phyloP scores from a whole-genome alignment of 2,888 invertebrate genomes.

The Hyles lineata region DNA sequence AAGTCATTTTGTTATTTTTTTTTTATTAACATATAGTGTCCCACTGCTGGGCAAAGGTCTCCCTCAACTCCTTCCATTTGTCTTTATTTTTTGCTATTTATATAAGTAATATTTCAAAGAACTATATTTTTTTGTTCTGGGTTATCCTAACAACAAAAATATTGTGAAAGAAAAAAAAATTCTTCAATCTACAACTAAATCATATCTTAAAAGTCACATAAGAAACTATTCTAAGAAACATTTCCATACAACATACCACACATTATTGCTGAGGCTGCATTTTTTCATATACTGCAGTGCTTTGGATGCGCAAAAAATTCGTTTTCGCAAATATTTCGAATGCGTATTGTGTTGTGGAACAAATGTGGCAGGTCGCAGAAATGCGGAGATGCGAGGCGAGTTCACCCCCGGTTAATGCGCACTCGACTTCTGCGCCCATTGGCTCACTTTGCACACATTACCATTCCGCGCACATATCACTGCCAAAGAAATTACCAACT shows the following conservation, averaged over 20 bases:
- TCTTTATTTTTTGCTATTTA: no score
- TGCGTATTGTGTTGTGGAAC: background rate
- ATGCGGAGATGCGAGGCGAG: constrained; percentile 34
- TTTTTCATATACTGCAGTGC: background rate
- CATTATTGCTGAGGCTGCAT: background rate
- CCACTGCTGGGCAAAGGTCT: no score
- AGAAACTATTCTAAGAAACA: background rate
- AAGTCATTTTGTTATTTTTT: no score
- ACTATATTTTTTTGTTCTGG: no score
- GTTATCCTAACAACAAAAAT: no score
- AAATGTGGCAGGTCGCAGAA: constrained; percentile 35
- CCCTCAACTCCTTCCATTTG: no score
- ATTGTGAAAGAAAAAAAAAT: no score
- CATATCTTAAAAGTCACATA: no score
- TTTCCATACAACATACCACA: background rate
- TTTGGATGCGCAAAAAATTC: background rate
- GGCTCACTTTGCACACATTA: constrained; percentile 12
- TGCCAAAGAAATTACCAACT: constrained; percentile 12
- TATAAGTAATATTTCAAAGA: no score
- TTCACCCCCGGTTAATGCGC: constrained; percentile 34
- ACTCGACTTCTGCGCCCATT: constrained; percentile 27
- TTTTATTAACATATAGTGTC: no score
- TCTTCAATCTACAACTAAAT: no score
- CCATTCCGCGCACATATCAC: constrained; percentile 15
- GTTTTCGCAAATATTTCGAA: constrained; percentile 3